Evolutionary conservation across 2,797 vertebrate species (phyloP), one percentile per base, ranked within the genome.

Genomic region (Phalloptychus januarius): DNA sequence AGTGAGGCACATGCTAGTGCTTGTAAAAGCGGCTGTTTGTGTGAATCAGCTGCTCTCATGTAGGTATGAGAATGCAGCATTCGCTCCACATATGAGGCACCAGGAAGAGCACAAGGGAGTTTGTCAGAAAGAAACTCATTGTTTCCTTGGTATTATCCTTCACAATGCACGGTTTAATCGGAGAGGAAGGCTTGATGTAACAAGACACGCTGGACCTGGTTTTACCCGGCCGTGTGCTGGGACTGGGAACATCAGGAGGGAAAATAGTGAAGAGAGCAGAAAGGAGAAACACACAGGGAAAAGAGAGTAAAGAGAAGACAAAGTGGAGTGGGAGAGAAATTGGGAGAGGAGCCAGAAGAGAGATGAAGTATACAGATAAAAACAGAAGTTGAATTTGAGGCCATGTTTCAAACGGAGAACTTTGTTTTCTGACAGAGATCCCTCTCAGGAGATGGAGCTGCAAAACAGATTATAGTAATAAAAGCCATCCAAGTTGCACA

Each of bases 351-450:
- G 71, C 78, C 13, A 65, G 67, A 63, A 18, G 69, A 78, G 54
- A 75, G 52, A 71, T 58, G 48, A 91, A 81, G 73, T 61, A 67
- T 45, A 78, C 76, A 83, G 75, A 81, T 83, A 82, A 71, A 87
- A 76, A 71, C 79, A 82, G 81, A 75, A 88, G 92, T 84, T 89
- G 80, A 90, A 92, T 82, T 82, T 74, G 85, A 90, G 92, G 90
- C 89, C 85, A 76, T 42, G 79, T 84, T 88, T 88, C 84, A 91
- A 90, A 89, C 80, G 74, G 87, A 88, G 89, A 81, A 82, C 82
- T 88, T 91, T 93, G 90, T 92, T 93, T 93, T 93, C 87, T 93
- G 93, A 92, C 92, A 93, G 79, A 76, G 91, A 93, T 93, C 87
- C 85, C 83, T 94, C 92, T 92, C 91, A 84, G 88, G 91, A 94